phyloP scores from a whole-genome alignment of 2,113 vertebrate genomes.

The Gasterosteus aculeatus region DNA sequence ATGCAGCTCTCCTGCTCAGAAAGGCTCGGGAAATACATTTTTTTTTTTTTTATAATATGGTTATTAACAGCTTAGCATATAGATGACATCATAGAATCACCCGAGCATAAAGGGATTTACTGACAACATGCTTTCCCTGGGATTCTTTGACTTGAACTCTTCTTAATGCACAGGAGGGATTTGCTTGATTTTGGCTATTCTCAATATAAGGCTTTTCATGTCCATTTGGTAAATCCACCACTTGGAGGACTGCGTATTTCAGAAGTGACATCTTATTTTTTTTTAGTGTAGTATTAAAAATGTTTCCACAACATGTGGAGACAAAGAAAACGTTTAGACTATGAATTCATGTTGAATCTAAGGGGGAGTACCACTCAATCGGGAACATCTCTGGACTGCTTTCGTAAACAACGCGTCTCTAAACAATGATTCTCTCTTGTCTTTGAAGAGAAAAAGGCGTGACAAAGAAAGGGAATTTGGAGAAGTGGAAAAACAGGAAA shows the following conservation, averaged over 20 bases:
- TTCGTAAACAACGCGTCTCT: not conserved
- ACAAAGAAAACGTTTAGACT: constrained; percentile 43
- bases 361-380: constrained; percentile 62
- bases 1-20: constrained; percentile 24
- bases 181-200: constrained; percentile 64
- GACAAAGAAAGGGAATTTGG: not conserved
- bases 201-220: constrained; percentile 74
- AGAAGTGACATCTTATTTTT: constrained; percentile 54
- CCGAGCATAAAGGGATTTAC: constrained; percentile 69
- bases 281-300: constrained; percentile 44
- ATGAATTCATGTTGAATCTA: constrained; percentile 27
- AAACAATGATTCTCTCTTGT: not conserved
- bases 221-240: constrained; percentile 63
- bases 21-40: constrained; percentile 37
- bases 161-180: constrained; percentile 54
- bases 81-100: constrained; percentile 77
- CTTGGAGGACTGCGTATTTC: constrained; percentile 47
- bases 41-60: constrained; percentile 44
- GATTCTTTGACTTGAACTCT: constrained; percentile 41
- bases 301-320: constrained; percentile 53
- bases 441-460: not conserved
- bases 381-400: not conserved
- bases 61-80: constrained; percentile 63
- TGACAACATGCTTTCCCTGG: constrained; percentile 66
- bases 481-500: not conserved